Base-by-base conservation (phyloP, 2,113 vertebrate genomes). In the Halcyon senegalensis region DNA sequence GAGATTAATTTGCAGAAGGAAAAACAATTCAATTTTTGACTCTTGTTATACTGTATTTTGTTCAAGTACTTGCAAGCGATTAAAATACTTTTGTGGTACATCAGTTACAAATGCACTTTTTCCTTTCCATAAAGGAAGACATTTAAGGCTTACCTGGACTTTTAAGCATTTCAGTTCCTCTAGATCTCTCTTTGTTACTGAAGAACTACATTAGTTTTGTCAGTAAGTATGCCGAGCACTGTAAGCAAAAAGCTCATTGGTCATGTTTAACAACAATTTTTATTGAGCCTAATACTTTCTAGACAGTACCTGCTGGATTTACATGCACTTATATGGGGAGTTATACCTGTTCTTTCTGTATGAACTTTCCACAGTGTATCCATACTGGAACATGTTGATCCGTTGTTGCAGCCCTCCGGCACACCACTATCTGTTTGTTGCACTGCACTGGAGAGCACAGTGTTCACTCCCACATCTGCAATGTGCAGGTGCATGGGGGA, bases 21-120 rank as follows among this genome's bases (percentile, higher is more conserved):
- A 85, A 76, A 84, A 2, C 0, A 4, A 24, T 73, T 41, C 0
- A 0, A 2, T 15, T 77, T 82, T 76, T 50, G 5, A 14, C 5
- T 18, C 17, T 30, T 0, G 0, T 16, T 41, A 10, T 23, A 14
- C 4, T 76, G 11, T 30, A 28, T 84, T 89, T 84, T 84, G 4
- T n/a, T 81, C 21, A 68, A 60, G 9, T 24, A 41, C 3, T 74
- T 74, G 7, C 13, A 82, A 67, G 10, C 11, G 16, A 39, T 50
- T 31, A 5, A 39, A 72, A 43, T 30, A n/a, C 3, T 43, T 55
- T 68, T 56, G 10, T 39, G 18, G 21, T 25, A 35, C 5, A 4
- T 75, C 37, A 41, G 15, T 60, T 41, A 44, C 4, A 79, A 88
- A 31, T 50, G 9, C 0, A 37, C 9, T 41, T 75, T 60, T 92